Conservation (phyloP, 2,113 vertebrate species). For the Hippocampus guttulatus region DNA sequence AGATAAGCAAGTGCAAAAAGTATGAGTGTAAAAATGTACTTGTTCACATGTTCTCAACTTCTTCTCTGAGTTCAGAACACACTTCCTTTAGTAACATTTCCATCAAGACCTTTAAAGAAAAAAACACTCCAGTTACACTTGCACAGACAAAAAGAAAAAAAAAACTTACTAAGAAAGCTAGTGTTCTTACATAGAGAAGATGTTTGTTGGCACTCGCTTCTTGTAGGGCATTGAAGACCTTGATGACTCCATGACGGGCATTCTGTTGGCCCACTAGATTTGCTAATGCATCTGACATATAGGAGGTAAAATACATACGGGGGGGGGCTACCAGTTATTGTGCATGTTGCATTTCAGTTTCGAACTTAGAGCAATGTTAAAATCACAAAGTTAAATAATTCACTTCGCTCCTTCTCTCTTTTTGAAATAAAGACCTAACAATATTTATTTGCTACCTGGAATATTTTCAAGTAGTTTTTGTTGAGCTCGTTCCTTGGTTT, state of each 20-base stretch:
- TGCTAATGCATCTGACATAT: slow-evolving; percentile 82
- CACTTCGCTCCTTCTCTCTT: neutral
- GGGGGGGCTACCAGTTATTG: neutral
- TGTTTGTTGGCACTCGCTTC: slow-evolving; percentile 95
- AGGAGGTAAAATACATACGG: slow-evolving; percentile 25
- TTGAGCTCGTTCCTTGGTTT: slow-evolving; percentile 89
- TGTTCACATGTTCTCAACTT: slow-evolving; percentile 77
- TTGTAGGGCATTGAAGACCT: slow-evolving; percentile 94
- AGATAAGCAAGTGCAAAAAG: neutral
- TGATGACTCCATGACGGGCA: slow-evolving; percentile 90
- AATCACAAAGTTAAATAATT: neutral
- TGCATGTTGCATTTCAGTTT: neutral
- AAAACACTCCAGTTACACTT: neutral
- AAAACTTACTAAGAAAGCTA: slow-evolving; percentile 2
- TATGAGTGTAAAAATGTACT: neutral
- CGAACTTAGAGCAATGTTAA: neutral
- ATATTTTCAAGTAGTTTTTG: slow-evolving; percentile 98
- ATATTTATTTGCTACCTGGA: slow-evolving; percentile 77
- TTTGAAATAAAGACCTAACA: neutral
- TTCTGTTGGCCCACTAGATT: slow-evolving; percentile 97
- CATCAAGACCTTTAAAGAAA: slow-evolving; percentile 79
- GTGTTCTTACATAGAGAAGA: slow-evolving; percentile 87
- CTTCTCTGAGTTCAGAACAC: slow-evolving; percentile 85
- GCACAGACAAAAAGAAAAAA: neutral
- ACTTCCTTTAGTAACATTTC: slow-evolving; percentile 92